These are phyloP conservation scores for Hypothenemus hampei DNA, from an alignment of 1,140 invertebrate genomes.

Conservation along the genomic window DNA sequence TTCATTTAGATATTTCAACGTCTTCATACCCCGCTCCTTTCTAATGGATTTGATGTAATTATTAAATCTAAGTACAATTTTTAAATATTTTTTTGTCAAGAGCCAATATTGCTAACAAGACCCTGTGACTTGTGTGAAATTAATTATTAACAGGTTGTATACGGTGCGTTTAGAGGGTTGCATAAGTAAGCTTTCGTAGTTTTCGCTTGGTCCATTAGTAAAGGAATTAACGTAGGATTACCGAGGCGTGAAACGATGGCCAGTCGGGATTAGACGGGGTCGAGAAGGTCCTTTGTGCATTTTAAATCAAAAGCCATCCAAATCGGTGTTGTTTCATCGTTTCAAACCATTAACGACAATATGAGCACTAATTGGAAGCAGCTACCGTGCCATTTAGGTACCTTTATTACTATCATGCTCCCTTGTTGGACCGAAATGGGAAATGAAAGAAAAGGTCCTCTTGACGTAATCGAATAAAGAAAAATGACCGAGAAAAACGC, in stretches of 20 bases:
- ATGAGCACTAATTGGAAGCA: too few relatives aligned
- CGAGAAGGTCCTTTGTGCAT: constrained; percentile 23
- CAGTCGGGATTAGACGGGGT: constrained; percentile 20
- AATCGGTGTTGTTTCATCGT: constrained; percentile 11
- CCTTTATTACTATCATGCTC: too few relatives aligned
- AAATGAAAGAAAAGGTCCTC: not conserved
- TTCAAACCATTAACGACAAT: constrained; percentile 1
- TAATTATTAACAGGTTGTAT: constrained; percentile 6
- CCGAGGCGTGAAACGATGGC: constrained; percentile 28
- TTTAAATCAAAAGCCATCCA: constrained; percentile 27
- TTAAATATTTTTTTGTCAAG: too few relatives aligned
- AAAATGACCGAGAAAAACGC: constrained; percentile 1
- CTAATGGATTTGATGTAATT: too few relatives aligned
- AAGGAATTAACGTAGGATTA: constrained; percentile 24
- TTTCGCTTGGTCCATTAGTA: constrained; percentile 19
- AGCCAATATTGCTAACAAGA: too few relatives aligned
- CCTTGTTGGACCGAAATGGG: too few relatives aligned
- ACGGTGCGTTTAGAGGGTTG: not conserved
- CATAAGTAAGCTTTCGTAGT: constrained; percentile 1
- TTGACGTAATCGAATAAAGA: not conserved
- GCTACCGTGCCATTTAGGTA: too few relatives aligned
- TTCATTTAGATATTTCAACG: too few relatives aligned
- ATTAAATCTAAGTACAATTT: too few relatives aligned
- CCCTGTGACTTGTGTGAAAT: too few relatives aligned
- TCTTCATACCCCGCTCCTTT: too few relatives aligned